These are phyloP conservation scores for Sebastiscus albofasciatus DNA, from an alignment of 2,797 vertebrate genomes.

Conservation along the genomic window DNA sequence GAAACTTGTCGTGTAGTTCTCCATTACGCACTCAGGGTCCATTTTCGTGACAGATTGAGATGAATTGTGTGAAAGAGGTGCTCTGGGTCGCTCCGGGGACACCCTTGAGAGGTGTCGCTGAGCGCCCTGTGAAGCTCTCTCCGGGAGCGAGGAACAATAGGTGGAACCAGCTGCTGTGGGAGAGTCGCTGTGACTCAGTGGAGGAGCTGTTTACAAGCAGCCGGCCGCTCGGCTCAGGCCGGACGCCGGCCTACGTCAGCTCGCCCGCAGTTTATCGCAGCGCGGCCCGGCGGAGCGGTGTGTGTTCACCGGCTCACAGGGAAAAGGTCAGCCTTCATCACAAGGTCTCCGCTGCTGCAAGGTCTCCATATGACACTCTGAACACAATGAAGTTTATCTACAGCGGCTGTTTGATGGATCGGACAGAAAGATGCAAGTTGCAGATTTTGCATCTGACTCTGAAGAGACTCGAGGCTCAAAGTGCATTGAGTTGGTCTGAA, in stretches of 20 bases:
- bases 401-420: conserved; percentile 17
- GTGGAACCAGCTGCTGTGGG: conserved; percentile 82
- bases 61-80: conserved; percentile 59
- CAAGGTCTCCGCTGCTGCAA: conserved; percentile 12
- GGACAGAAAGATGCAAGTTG: no score
- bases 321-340: conserved; percentile 19
- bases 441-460: no score
- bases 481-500: not conserved
- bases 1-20: not conserved
- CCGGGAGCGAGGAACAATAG: conserved; percentile 74
- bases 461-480: no score
- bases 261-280: conserved; percentile 19
- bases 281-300: not conserved
- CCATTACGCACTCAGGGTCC: not conserved
- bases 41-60: conserved; percentile 35
- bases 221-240: conserved; percentile 28
- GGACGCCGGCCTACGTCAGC: conserved; percentile 55
- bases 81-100: conserved; percentile 54
- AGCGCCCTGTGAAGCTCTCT: conserved; percentile 54
- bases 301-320: not conserved
- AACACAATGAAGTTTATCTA: conserved; percentile 40
- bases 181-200: conserved; percentile 65
- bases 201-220: conserved; percentile 73
- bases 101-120: conserved; percentile 72
- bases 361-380: conserved; percentile 2